Evolutionary conservation across 2,888 invertebrate genomes (phyloP), one percentile per base, ranked within the genome.

Genomic region (Eilema depressum): DNA sequence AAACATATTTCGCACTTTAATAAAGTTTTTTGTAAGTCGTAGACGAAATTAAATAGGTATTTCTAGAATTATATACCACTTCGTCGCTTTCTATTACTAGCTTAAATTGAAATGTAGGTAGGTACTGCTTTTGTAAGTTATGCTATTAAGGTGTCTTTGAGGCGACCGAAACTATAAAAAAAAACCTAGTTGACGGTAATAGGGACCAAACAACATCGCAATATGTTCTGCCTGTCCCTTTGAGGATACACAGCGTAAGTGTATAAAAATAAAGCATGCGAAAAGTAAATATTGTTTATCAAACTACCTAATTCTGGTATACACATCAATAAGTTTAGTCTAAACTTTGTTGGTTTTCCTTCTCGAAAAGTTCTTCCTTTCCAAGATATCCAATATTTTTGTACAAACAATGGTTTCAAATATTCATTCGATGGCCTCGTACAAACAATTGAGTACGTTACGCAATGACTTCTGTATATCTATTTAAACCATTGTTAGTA

Each of bases 401-500:
- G 25, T 30, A 37, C 66, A 59, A 66, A 64, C 28, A 64, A 12
- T 20, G 20, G 10, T 17, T 64, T 28, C 63, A 63, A 64, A 62
- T n/a, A 28, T 63, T n/a, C 59, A 47, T 64, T 53, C 30, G 14
- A 69, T 25, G 25, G 25, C 69, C 64, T 61, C 33, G 26, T 62
- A 14, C 66, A 70, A 62, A 70, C 37, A 28, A 61, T 65, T 60
- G 63, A n/a, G 26, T 33, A 61, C 30, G 25, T 33, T 56, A 41
- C 65, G 56, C 73, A 69, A 70, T 77, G 77, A 71, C 72, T 75
- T 73, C 67, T 69, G 70, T 73, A 68, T 69, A 41, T 74, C 76
- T 71, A 78, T 81, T 81, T 71, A 73, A 66, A 69, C 71, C 76
- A 75, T 74, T 81, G 79, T 75, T 79, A 65, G 74, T 79, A 82